Evolutionary conservation across 2,797 vertebrate species (phyloP), one percentile per base, ranked within the genome.

Genomic region (Pampus argenteus): DNA sequence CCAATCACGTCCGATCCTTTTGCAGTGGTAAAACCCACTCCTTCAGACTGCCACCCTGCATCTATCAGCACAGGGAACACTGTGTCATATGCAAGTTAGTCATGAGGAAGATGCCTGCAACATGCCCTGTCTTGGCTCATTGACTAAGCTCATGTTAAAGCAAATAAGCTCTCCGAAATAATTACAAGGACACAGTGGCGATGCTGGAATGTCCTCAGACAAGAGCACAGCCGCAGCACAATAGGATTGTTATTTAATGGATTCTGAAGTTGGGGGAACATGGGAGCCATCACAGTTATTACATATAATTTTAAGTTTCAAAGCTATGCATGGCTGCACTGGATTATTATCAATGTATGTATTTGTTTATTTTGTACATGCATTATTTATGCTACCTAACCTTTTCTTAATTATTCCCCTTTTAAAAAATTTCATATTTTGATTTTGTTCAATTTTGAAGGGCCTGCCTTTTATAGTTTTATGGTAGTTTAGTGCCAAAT

Each of bases 61-160:
- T 92, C 86, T 86, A 88, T 93, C 89, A 88, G 83, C 74, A 51
- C 59, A 78, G 86, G 82, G 90, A 90, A 90, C 84, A 83, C 87
- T 90, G 87, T 90, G 88, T 92, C 91, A 89, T 84, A 79, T 84
- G 88, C 81, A 84, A 86, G 87, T 90, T 91, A 87, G 89, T 91
- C 91, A 91, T 89, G 91, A 88, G 89, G 86, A 93, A 93, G 88
- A 93, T 82, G 91, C 88, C 89, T 88, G 86, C 86, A 88, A 91
- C 88, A 86, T 89, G 88, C 87, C 89, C 88, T 87, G 89, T 88
- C 88, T 86, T 84, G 84, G 83, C 89, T 92, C 92, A 90, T 88
- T 86, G 86, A 84, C 83, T 85, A 66, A 89, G 86, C 89, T 90
- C 89, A 89, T 91, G 93, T 92, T 93, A 90, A 93, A 93, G 86